phyloP scores from a whole-genome alignment of 2,888 invertebrate species.

The Tipula confusa region DNA sequence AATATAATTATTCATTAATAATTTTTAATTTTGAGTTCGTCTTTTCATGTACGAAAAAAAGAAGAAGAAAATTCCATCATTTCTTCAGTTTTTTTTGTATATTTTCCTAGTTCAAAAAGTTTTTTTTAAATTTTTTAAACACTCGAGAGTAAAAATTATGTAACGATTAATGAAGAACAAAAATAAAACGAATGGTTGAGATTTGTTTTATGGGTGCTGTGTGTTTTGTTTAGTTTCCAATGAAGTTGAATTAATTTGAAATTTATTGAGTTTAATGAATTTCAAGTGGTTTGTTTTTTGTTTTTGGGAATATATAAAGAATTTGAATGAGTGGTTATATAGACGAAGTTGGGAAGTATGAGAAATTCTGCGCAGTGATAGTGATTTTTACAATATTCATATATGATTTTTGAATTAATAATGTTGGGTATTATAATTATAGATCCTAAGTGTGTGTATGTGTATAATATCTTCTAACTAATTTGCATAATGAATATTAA shows the following conservation, averaged over 20 bases:
- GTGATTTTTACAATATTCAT: background rate
- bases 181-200: background rate
- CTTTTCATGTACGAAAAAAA: background rate
- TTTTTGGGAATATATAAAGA: background rate
- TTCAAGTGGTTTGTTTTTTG: background rate
- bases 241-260: slow-evolving; percentile 20
- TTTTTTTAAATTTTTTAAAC: background rate
- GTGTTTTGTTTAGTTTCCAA: background rate
- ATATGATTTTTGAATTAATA: background rate
- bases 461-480: background rate
- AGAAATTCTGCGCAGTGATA: background rate
- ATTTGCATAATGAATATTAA: background rate
- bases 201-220: background rate
- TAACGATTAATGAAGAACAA: background rate
- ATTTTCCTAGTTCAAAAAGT: background rate
- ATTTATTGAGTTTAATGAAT: background rate
- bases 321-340: background rate
- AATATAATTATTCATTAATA: slow-evolving; percentile 20
- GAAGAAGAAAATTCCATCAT: background rate
- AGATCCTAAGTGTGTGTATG: background rate
- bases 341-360: background rate
- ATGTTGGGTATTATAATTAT: background rate
- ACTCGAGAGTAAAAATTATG: background rate
- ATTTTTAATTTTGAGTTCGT: slow-evolving; percentile 14
- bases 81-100: background rate